phyloP scores from a whole-genome alignment of 2,797 vertebrate genomes.

The Pantherophis alleghaniensis region DNA sequence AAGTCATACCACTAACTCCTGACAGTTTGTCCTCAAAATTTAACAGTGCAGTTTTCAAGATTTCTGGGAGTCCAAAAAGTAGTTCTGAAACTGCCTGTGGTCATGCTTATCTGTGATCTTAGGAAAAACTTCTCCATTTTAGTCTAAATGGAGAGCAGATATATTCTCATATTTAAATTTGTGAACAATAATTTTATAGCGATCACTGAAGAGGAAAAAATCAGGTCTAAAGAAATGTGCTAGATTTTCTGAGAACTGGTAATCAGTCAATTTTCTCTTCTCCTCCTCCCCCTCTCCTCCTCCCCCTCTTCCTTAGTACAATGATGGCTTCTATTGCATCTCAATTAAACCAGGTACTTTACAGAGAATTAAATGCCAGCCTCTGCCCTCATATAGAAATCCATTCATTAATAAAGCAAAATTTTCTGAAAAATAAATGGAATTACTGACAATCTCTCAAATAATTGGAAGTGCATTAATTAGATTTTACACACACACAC shows the following conservation, averaged over 20 bases:
- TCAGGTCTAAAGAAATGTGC: background rate
- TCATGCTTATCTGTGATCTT: background rate
- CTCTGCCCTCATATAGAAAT: background rate
- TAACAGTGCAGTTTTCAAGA: background rate
- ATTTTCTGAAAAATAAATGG: background rate
- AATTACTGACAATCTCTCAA: background rate
- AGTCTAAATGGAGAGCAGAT: background rate
- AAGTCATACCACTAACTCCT: background rate
- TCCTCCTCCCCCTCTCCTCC: background rate
- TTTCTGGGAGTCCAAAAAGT: background rate
- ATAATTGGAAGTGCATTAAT: background rate
- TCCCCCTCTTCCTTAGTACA: background rate
- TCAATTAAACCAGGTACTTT: background rate
- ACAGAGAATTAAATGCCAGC: background rate
- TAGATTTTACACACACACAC: background rate
- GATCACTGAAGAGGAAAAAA: background rate
- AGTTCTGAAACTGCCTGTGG: background rate
- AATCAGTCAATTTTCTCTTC: background rate
- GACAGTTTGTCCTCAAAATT: background rate
- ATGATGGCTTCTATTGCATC: background rate
- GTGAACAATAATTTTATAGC: background rate
- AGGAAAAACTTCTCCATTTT: background rate
- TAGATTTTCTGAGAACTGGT: background rate
- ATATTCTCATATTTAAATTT: background rate
- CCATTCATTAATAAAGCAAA: background rate